phyloP scores from a whole-genome alignment of 2,113 vertebrate species.

The Melanotaenia duboulayi region DNA sequence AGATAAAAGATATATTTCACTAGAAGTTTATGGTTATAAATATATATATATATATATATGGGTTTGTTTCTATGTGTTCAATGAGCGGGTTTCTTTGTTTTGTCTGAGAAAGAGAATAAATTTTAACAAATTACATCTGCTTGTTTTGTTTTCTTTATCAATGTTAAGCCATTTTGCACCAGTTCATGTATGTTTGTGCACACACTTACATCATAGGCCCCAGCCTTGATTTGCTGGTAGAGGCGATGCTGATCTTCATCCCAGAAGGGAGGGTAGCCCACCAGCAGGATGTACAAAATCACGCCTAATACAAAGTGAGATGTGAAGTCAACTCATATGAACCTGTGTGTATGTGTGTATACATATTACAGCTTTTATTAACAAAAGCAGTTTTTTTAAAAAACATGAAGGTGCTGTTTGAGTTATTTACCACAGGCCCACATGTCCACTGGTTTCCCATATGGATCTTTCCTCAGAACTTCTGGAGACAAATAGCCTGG shows the following conservation, averaged over 20 bases:
- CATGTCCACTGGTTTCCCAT: constrained; percentile 99
- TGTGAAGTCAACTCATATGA: neutral
- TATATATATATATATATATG: neutral
- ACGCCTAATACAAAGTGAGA: constrained; percentile 85
- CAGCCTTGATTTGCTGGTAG: constrained; percentile 98
- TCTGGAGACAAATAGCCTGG: constrained; percentile 97
- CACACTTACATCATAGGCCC: constrained; percentile 92
- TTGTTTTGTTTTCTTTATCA: neutral
- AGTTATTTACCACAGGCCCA: constrained; percentile 95
- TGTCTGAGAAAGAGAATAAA: neutral
- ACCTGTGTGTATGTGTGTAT: too few relatives aligned
- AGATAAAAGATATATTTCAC: neutral
- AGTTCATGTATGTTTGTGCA: neutral
- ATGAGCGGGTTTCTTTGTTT: too few relatives aligned
- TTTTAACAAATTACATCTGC: neutral
- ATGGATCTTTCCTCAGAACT: constrained; percentile 96
- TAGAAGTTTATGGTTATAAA: neutral
- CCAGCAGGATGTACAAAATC: constrained; percentile 97
- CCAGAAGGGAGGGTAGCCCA: constrained; percentile 98
- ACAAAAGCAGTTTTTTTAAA: constrained; percentile 10
- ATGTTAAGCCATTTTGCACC: too few relatives aligned
- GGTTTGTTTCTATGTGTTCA: neutral
- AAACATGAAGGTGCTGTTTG: neutral
- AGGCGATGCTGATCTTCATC: constrained; percentile 98
- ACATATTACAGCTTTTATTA: too few relatives aligned